A percentile compares a stretch with the other conserved stretches of the same genome.
Evolutionary conservation across 2,888 invertebrate species (phyloP).

Genomic region (Catocala fraxini): DNA sequence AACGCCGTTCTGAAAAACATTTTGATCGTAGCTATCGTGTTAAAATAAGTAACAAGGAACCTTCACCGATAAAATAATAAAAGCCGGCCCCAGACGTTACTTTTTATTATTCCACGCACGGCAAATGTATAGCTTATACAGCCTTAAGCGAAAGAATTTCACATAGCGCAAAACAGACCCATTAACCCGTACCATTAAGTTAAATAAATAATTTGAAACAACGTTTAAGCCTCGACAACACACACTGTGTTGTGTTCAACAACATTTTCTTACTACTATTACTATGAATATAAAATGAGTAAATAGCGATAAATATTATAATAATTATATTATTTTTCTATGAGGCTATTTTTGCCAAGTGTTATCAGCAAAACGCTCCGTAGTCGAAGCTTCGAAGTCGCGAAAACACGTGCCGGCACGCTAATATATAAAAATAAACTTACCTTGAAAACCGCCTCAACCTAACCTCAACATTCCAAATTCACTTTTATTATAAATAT

Average conservation of each 20-base stretch:
- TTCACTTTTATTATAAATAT: slow-evolving; percentile 32
- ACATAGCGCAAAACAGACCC: slow-evolving; percentile 10
- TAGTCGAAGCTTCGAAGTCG: not conserved
- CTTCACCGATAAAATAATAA: not conserved
- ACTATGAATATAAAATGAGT: too few species aligned
- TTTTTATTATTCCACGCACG: slow-evolving; percentile 21
- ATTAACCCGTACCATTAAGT: slow-evolving; percentile 24
- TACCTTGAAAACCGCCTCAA: slow-evolving; percentile 29
- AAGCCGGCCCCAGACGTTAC: slow-evolving; percentile 4
- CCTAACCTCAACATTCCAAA: slow-evolving; percentile 37
- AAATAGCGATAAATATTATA: too few species aligned
- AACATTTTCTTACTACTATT: not conserved
- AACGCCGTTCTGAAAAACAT: too few species aligned
- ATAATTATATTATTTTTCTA: too few species aligned
- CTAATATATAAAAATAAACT: slow-evolving; percentile 33
- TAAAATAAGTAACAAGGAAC: not conserved
- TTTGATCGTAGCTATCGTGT: not conserved
- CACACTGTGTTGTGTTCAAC: not conserved
- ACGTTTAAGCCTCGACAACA: not conserved
- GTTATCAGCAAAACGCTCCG: too few species aligned
- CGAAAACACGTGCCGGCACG: slow-evolving; percentile 38
- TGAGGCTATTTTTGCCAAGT: too few species aligned
- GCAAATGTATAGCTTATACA: slow-evolving; percentile 7
- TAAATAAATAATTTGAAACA: slow-evolving; percentile 41
- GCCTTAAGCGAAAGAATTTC: slow-evolving; percentile 8